phyloP scores from a whole-genome alignment of 2,888 invertebrate species.

The Drosophila sordidula region DNA sequence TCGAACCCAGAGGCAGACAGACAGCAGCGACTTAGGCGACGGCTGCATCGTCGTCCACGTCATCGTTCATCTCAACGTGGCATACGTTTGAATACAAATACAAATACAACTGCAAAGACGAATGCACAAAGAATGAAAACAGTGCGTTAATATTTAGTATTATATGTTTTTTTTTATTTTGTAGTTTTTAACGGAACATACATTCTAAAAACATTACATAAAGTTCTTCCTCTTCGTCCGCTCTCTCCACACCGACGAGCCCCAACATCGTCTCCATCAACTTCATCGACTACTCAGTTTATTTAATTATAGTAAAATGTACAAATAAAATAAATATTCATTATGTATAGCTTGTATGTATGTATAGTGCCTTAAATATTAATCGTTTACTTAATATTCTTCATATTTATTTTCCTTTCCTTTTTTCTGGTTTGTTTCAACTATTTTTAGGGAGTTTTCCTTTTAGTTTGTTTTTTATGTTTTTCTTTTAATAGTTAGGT shows the following conservation, averaged over 20 bases:
- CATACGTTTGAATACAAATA: slow-evolving; percentile 14
- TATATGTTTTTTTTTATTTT: slow-evolving; percentile 82
- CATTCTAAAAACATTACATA: slow-evolving; percentile 82
- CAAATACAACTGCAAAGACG: slow-evolving; percentile 2
- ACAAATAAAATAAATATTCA: slow-evolving; percentile 83
- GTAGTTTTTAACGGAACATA: slow-evolving; percentile 83
- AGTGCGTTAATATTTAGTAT: slow-evolving; percentile 72
- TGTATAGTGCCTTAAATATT: slow-evolving; percentile 76
- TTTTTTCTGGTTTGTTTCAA: slow-evolving; percentile 21
- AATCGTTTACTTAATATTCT: slow-evolving; percentile 64
- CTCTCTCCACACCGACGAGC: not conserved
- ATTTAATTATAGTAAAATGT: slow-evolving; percentile 81
- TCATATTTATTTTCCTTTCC: slow-evolving; percentile 20
- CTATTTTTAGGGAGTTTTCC: slow-evolving; percentile 56
- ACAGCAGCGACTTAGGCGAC: slow-evolving; percentile 54
- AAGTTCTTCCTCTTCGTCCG: slow-evolving; percentile 61
- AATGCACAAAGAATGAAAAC: slow-evolving; percentile 19
- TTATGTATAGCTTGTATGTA: slow-evolving; percentile 77
- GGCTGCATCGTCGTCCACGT: slow-evolving; percentile 59
- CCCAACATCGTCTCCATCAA: slow-evolving; percentile 14
- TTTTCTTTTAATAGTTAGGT: slow-evolving; percentile 67
- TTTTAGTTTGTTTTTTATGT: slow-evolving; percentile 57
- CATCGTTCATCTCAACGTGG: slow-evolving; percentile 53
- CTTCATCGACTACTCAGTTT: slow-evolving; percentile 58
- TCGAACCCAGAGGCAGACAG: slow-evolving; percentile 35